Base-by-base conservation (phyloP, 2,888 invertebrate genomes). In the Troilus luridus region DNA sequence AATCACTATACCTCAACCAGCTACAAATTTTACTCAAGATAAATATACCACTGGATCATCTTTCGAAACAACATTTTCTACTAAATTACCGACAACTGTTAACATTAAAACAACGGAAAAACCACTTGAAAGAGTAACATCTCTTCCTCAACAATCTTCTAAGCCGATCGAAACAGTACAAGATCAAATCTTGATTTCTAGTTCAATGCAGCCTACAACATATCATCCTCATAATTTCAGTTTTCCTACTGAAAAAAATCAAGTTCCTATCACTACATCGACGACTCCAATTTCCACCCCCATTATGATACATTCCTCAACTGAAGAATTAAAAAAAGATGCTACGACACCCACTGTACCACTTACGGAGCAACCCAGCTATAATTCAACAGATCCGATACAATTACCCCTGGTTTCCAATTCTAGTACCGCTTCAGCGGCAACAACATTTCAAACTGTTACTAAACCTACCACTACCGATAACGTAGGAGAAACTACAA, bases 151-250 rank as follows among this genome's bases (percentile, higher is more conserved):
- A 54, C 58, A 88, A 27, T 81, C 85, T 17, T n/a, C 81, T 27
- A 24, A 21, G 6, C 77, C 64, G 19, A 59, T 27, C 0, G 81
- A 90, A 90, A 17, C n/a, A 0, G 59, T 27, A 0, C 58, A 19
- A 85, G 88, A 60, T 21, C 90, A 81, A 21, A 85, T 81, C 56
- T 41, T 72, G 5, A 9, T 72, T 24, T 72, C 90, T 64, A 85
- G 60, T 9, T 88, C 88, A 21, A 59, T 58, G 41, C 77, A 90
- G 21, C 90, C 90, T 0, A 90, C 90, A 60, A 90, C 90, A 17
- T 90, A 90, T 88, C 90, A 90, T 62, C 90, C 90, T 85, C 90
- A 90, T 12, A 90, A 90, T 85, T 90, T 90, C 77, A 81, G 59
- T 90, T 59, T 24, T 12, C 56, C 54, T 59, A 24, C 90, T n/a